Evolutionary conservation across 2,113 vertebrate genomes (phyloP).

Genomic region (Dicrurus megarhynchus): DNA sequence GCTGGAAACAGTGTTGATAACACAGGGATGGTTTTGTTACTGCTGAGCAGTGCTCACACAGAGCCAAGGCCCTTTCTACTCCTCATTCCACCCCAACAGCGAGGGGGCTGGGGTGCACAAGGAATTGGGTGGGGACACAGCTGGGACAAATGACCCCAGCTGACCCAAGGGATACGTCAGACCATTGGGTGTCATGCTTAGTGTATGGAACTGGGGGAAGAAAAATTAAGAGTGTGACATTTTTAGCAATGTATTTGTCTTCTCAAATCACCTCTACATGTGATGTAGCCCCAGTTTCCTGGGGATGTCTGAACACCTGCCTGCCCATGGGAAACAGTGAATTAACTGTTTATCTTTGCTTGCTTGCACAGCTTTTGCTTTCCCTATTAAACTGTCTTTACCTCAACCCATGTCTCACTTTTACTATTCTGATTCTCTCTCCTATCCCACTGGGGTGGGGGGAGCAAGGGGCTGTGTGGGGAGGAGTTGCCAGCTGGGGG

Average conservation of each 20-base stretch:
- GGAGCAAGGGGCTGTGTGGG: neutral
- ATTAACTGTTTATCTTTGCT: neutral
- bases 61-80: neutral
- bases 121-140: neutral
- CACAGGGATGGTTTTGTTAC: fast-evolving
- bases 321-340: neutral
- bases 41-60: neutral
- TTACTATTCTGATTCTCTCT: neutral
- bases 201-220: neutral
- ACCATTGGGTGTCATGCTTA: neutral
- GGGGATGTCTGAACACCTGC: neutral
- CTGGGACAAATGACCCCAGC: fast-evolving
- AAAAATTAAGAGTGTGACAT: neutral
- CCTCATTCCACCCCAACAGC: fast-evolving
- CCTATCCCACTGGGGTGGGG: too few relatives aligned
- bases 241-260: neutral
- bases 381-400: neutral
- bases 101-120: neutral
- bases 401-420: neutral
- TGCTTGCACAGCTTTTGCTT: neutral
- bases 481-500: neutral
- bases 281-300: neutral
- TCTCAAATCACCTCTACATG: neutral
- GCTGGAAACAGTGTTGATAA: neutral
- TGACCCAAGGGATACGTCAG: fast-evolving